Base-by-base conservation (phyloP, 37 sponge, comb jelly and placozoan species). In the Corticium candelabrum region DNA sequence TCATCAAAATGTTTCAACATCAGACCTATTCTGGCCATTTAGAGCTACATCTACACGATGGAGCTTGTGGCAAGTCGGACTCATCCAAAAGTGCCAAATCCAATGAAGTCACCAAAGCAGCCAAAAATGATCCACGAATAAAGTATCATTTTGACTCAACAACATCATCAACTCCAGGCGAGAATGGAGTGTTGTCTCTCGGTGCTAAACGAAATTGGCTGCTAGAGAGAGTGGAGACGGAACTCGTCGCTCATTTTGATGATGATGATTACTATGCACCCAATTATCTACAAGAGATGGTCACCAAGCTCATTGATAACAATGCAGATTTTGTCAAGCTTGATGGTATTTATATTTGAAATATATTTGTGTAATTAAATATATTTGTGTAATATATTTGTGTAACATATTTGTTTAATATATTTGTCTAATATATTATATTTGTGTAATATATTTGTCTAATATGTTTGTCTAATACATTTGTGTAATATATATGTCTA, bases 181-280 rank as follows among this genome's bases (percentile, higher is more conserved):
- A 72, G 32, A 29, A 72, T 27, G 74, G 62, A 11, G 62, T 50
- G 15, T 27, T 72, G 37, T 36, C 32, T 15, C 30, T 72, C 15
- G 74, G 74, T n/a, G 37, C 36, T 11, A 72, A 72, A 72, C 32
- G 74, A 11, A 72, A 72, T 72, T 72, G 74, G 74, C 32, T 72
- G 21, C 32, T 72, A 15, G 74, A 29, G 11, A 15, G 37, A 36
- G 37, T 29, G 21, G 21, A 29, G 15, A 32, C 36, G 37, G 74
- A 72, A n/a, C 32, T 72, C 21, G 37, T 72, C 74, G 74, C 37
- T 32, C 74, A 72, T 72, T 72, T 72, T 27, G 74, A 72, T 27
- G 74, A 72, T 27, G 74, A 72, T 27, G 74, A 72, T 72, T 72
- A 72, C 30, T 72, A 72, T 27, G 74, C 21, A 21, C 74, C 74